phyloP scores from a whole-genome alignment of 2,797 vertebrate species.

The Poeciliopsis gracilis region DNA sequence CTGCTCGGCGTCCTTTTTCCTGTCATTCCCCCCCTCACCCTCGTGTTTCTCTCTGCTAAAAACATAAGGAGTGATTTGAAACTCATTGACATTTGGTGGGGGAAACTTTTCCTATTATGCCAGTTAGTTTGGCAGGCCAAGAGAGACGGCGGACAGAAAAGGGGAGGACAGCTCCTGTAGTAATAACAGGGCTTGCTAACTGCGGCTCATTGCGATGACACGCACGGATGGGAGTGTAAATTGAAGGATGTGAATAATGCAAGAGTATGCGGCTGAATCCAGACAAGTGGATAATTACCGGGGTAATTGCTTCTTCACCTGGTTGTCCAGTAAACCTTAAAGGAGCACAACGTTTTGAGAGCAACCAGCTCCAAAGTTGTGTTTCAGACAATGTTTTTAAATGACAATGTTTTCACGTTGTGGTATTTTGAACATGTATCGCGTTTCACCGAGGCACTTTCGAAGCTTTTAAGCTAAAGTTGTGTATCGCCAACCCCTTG shows the following conservation, averaged over 20 bases:
- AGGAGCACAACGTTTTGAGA: conserved; percentile 49
- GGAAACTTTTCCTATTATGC: conserved; percentile 62
- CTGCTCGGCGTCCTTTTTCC: background rate
- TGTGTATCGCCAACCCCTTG: conserved; percentile 31
- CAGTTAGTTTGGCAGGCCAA: conserved; percentile 53
- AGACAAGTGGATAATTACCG: conserved; percentile 77
- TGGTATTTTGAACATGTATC: conserved; percentile 11
- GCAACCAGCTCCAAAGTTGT: conserved; percentile 5
- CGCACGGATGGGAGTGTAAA: conserved; percentile 70
- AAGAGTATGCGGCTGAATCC: conserved; percentile 70
- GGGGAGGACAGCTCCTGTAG: conserved; percentile 70
- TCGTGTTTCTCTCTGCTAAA: conserved; percentile 14
- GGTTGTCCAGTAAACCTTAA: conserved; percentile 58
- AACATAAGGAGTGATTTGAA: conserved; percentile 35
- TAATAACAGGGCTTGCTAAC: conserved; percentile 77
- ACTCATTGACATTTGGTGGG: conserved; percentile 57
- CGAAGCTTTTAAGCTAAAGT: conserved; percentile 25
- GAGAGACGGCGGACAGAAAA: conserved; percentile 57
- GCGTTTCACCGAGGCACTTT: background rate
- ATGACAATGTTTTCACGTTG: conserved; percentile 9
- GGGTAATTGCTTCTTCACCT: conserved; percentile 62
- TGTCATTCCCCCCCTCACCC: background rate
- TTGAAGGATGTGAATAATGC: conserved; percentile 79
- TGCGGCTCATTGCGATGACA: conserved; percentile 73
- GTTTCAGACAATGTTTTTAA: background rate